These are phyloP conservation scores for Scolanthus callimorphus DNA, from an alignment of 92 coral and sea anemone genomes.

Conservation along the genomic window DNA sequence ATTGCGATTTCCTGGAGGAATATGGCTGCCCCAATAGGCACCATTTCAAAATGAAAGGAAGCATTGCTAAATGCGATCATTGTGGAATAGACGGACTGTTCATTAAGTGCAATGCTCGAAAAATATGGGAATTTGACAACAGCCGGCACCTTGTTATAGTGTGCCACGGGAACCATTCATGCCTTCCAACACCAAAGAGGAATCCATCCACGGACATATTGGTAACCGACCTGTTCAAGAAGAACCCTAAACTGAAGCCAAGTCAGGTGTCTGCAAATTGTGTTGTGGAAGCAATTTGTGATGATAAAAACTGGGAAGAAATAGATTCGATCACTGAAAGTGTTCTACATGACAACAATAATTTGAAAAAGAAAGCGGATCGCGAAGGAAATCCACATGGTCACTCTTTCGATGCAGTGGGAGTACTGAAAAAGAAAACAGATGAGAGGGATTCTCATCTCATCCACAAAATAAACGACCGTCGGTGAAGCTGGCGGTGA, in stretches of 20 bases:
- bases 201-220: slow-evolving; percentile 13
- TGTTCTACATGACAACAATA: slow-evolving; percentile 6
- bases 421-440: slow-evolving; percentile 12
- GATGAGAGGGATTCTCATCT: slow-evolving; percentile 26
- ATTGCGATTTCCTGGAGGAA: too few species aligned
- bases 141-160: not conserved
- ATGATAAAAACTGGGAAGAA: too few species aligned
- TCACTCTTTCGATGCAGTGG: slow-evolving; percentile 23
- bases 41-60: slow-evolving; percentile 10
- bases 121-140: too few species aligned
- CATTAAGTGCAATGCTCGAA: too few species aligned
- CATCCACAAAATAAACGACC: slow-evolving; percentile 17
- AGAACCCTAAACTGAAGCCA: slow-evolving; percentile 15
- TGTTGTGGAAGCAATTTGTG: slow-evolving; percentile 19
- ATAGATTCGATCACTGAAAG: slow-evolving; percentile 19
- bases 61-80: not conserved
- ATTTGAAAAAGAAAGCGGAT: slow-evolving; percentile 29
- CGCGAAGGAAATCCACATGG: slow-evolving; percentile 24
- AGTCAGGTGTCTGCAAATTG: slow-evolving; percentile 5
- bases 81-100: too few species aligned
- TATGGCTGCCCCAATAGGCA: too few species aligned
- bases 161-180: too few species aligned
- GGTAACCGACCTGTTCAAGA: slow-evolving; percentile 3
- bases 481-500: too few species aligned
- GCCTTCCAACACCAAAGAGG: too few species aligned